Percentiles rank a stretch among this genome's conserved stretches.
Evolutionary conservation across 2,113 vertebrate genomes (phyloP).

Genomic region (Taxidea taxus): DNA sequence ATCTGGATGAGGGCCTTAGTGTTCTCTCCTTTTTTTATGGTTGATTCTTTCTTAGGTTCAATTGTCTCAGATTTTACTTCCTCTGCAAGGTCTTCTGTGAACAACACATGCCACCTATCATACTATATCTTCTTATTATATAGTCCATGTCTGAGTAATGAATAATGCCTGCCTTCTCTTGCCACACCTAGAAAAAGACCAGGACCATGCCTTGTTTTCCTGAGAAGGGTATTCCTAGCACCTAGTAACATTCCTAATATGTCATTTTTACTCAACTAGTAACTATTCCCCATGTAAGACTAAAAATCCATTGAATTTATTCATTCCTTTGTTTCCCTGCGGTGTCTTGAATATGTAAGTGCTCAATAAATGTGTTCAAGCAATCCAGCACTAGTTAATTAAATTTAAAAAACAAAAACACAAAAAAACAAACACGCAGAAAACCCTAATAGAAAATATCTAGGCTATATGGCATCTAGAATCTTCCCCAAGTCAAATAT

Average conservation of each 20-base stretch:
- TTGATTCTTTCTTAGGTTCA: background rate
- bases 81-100: background rate
- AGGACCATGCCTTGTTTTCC: background rate
- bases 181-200: background rate
- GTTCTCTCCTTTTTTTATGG: background rate
- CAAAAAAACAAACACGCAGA: background rate
- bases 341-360: background rate
- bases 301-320: background rate
- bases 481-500: background rate
- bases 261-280: background rate
- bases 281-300: background rate
- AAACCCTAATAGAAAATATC: background rate
- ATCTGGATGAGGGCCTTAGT: background rate
- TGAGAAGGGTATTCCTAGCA: background rate
- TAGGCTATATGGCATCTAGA: background rate
- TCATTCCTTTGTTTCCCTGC: background rate
- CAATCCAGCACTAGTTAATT: background rate
- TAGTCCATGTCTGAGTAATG: background rate
- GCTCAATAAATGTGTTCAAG: background rate
- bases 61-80: background rate
- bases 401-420: background rate
- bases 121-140: background rate
- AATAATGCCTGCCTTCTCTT: background rate
- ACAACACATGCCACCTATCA: accelerated
- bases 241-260: background rate